Evolutionary conservation across 2,888 invertebrate genomes (phyloP), one percentile per base, ranked within the genome.

Genomic region (Cephus sareptanus): DNA sequence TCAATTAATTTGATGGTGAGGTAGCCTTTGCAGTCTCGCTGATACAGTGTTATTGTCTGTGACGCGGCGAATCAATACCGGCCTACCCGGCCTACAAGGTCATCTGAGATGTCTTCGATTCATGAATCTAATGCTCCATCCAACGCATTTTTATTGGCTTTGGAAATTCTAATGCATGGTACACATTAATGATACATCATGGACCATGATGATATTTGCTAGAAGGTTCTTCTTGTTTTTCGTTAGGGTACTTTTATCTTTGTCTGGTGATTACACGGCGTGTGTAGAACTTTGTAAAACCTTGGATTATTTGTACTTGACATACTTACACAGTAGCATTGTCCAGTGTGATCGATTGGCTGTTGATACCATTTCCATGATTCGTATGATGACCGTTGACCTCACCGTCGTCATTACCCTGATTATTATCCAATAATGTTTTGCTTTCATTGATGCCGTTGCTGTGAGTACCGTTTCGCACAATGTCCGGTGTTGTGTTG

Each of bases 321-420:
- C 80, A 83, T 91, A 91, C 91, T 91, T 89, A 91, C 91, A 91
- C 91, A 85, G 91, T 90, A 83, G 90, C 90, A 89, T 91, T 91
- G 84, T 91, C 91, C 87, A 91, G 87, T 77, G 90, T 82, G 83
- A 91, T 90, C 77, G 90, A 88, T 87, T 91, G 90, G 84, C 84
- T 89, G 87, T 88, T 88, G 88, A 91, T 90, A 83, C 89, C 90
- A 82, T 90, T 90, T 81, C 89, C 90, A 80, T 90, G 91, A 86
- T 90, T 91, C 82, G 87, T 87, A 79, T 90, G 90, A 81, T 91
- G 91, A 84, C 91, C 91, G 78, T 91, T 91, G 78, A 91, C 84
- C 83, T 90, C 91, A 82, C 88, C 89, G 78, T 89, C 87, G 78
- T 86, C 87, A 82, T 89, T 89, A 75, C 83, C 85, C 84, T 87